Evolutionary conservation across 2,888 invertebrate genomes (phyloP), one percentile per base, ranked within the genome.

Genomic region (Leptopilina syphax): DNA sequence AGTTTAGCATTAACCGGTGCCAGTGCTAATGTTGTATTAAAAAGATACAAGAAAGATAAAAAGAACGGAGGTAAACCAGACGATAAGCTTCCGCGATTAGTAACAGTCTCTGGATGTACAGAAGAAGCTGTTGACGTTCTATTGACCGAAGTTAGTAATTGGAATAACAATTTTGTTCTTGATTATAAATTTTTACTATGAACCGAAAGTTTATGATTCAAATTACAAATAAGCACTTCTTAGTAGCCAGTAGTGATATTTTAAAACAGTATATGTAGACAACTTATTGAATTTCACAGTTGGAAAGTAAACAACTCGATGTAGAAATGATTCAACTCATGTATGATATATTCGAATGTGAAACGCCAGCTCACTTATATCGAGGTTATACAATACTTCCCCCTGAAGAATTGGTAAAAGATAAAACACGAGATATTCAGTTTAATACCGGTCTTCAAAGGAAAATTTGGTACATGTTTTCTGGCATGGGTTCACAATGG

Each of bases 381-480:
- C 94, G 97, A 83, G 97, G 97, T 27, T 97, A 94, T 89, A 93
- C 95, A 0, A 89, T 98, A 5, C 84, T 94, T 10, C 93, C 93
- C 90, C 83, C 87, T 18, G 81, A 80, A 7, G 81, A 82, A 0
- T 47, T 81, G 8, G 88, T 92, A 2, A 90, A 92, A 0, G 12
- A 50, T 0, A 44, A 67, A 34, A 9, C 41, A 3, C 13, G 67
- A 34, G 94, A 94, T 65, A 91, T 94, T 50, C 93, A 94, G 84
- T 94, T 95, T 90, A 94, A 93, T 89, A 93, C 94, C 0, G 95
- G 95, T 0, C 92, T 94, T 0, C 93, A 93, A 65, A 93, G 95
- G 0, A 96, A 97, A 5, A 93, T 98, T 4, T 97, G 97, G 95
- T 97, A 96, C 92, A 95, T 98, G 65, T 98, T 97, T 93, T 97